Conservation (phyloP, 2,113 vertebrate genomes). For the Petromus typicus region DNA sequence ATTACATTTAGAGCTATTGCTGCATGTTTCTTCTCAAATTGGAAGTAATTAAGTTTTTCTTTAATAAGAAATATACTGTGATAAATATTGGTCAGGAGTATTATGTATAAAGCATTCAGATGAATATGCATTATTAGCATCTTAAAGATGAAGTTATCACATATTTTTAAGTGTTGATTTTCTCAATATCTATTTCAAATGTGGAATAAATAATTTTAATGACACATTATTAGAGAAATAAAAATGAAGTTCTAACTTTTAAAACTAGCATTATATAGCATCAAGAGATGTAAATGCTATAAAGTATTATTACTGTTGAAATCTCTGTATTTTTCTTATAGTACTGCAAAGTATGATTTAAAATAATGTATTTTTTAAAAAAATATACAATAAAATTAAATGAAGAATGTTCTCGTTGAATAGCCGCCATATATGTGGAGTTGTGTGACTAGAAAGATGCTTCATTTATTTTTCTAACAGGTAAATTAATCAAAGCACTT, state of each 20-base stretch:
- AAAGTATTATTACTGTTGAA: not conserved
- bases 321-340: not conserved
- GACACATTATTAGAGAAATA: constrained; percentile 1
- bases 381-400: constrained; percentile 32
- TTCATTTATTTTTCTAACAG: not conserved
- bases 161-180: not conserved
- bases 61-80: not conserved
- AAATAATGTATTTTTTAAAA: not conserved
- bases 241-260: constrained; percentile 9
- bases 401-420: not conserved
- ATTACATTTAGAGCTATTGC: not conserved
- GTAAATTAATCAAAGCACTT: not conserved
- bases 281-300: not conserved
- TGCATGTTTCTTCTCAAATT: not conserved
- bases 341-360: not conserved
- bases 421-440: not conserved
- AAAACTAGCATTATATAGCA: not conserved
- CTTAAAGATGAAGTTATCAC: constrained; percentile 7
- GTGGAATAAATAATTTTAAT: not conserved
- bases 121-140: not conserved
- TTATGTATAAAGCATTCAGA: not conserved
- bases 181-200: not conserved
- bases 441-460: not conserved
- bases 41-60: constrained; percentile 33
- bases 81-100: not conserved